phyloP scores from a whole-genome alignment of 2,797 vertebrate species.

The Takifugu ocellatus region DNA sequence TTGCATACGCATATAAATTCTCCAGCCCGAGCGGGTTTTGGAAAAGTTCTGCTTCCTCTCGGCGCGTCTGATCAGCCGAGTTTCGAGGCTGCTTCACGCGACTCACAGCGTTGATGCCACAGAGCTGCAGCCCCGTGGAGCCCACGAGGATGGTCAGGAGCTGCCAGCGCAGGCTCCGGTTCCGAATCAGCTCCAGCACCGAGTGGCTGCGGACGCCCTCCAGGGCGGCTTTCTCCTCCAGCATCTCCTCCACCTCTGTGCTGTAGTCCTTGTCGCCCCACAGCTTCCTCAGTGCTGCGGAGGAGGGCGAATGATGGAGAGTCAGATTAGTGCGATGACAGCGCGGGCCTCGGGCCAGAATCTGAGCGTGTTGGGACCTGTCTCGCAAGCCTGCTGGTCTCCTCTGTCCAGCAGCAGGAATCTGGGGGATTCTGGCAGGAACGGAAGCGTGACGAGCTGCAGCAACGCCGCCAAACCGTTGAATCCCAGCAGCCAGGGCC shows the following conservation, averaged over 20 bases:
- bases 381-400: slow-evolving; percentile 67
- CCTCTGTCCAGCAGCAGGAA: slow-evolving; percentile 72
- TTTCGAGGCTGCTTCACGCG: background rate
- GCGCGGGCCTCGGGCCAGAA: background rate
- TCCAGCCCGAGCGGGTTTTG: background rate
- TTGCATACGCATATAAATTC: background rate
- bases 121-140: slow-evolving; percentile 60
- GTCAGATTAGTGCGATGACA: background rate
- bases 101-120: slow-evolving; percentile 75
- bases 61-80: background rate
- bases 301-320: slow-evolving; percentile 2
- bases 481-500: slow-evolving; percentile 75
- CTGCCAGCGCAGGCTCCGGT: slow-evolving; percentile 77
- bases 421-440: slow-evolving; percentile 78
- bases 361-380: slow-evolving; percentile 47
- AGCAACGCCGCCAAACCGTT: slow-evolving; percentile 63
- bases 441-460: slow-evolving; percentile 70
- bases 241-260: slow-evolving; percentile 77
- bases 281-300: slow-evolving; percentile 71
- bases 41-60: background rate
- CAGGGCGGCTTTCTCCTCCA: slow-evolving; percentile 70
- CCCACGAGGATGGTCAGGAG: slow-evolving; percentile 69
- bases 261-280: slow-evolving; percentile 74
- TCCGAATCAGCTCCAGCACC: slow-evolving; percentile 68
- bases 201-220: slow-evolving; percentile 54